Evolutionary conservation across 2,113 vertebrate species (phyloP).

Genomic region (Tragelaphus strepsiceros): DNA sequence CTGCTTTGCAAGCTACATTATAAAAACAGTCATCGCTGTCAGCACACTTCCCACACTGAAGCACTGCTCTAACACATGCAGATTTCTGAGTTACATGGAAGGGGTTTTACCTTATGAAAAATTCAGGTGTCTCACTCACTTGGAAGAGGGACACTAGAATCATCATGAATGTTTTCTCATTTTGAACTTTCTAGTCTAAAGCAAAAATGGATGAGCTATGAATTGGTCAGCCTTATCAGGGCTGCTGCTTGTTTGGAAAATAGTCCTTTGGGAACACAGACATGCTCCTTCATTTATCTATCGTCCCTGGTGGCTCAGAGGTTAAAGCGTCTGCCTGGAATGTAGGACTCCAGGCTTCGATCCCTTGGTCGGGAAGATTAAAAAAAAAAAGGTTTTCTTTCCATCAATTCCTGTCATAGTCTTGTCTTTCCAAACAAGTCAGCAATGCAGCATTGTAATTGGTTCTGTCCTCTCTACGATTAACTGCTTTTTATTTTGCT

Average conservation of each 20-base stretch:
- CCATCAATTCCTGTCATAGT: background rate
- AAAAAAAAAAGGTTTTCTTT: background rate
- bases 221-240: background rate
- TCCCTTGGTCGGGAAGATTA: too few species aligned
- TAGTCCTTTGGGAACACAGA: background rate
- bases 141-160: background rate
- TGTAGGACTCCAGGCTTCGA: too few species aligned
- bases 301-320: background rate
- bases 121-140: background rate
- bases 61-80: background rate
- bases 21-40: background rate
- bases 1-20: background rate
- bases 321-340: too few species aligned
- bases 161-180: background rate
- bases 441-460: background rate
- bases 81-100: background rate
- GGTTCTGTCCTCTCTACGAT: background rate
- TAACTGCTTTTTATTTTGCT: background rate
- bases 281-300: background rate
- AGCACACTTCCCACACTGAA: background rate
- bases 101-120: background rate
- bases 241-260: background rate
- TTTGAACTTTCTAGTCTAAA: background rate
- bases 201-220: too few species aligned
- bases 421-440: background rate